phyloP scores from a whole-genome alignment of 2,797 vertebrate species.

The Phataginus tricuspis region DNA sequence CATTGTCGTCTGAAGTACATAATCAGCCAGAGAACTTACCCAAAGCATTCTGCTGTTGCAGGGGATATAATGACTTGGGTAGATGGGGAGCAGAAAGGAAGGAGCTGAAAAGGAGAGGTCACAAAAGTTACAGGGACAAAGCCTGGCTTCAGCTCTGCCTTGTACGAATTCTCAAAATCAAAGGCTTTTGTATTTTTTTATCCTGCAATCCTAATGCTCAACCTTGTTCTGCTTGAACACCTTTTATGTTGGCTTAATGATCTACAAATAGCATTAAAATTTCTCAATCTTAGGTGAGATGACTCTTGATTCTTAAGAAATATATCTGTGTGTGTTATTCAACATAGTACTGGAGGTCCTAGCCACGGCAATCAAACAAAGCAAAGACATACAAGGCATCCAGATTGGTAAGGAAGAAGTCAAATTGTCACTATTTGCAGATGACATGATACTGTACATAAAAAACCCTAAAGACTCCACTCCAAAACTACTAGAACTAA shows the following conservation, averaged over 20 bases:
- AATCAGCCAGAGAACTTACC: neutral
- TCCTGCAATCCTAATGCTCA: neutral
- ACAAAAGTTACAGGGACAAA: neutral
- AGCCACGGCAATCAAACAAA: no score
- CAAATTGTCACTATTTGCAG: no score
- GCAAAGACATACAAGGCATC: no score
- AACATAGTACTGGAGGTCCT: no score
- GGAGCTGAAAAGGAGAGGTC: neutral
- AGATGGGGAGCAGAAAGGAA: neutral
- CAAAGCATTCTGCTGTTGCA: neutral
- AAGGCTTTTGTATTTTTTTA: neutral
- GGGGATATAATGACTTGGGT: neutral
- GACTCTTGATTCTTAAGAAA: conserved; percentile 4
- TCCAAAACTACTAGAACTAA: no score
- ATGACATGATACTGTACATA: no score
- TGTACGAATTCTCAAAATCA: neutral
- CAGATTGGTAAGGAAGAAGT: no score
- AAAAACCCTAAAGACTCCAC: no score
- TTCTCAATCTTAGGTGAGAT: neutral
- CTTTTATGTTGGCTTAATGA: neutral
- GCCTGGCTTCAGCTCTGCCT: neutral
- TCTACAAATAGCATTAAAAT: neutral
- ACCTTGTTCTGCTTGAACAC: neutral
- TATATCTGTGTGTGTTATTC: neutral
- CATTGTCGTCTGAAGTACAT: neutral